These are phyloP conservation scores for Protaetia brevitarsis DNA, from an alignment of 1,140 invertebrate species.

Conservation along the genomic window DNA sequence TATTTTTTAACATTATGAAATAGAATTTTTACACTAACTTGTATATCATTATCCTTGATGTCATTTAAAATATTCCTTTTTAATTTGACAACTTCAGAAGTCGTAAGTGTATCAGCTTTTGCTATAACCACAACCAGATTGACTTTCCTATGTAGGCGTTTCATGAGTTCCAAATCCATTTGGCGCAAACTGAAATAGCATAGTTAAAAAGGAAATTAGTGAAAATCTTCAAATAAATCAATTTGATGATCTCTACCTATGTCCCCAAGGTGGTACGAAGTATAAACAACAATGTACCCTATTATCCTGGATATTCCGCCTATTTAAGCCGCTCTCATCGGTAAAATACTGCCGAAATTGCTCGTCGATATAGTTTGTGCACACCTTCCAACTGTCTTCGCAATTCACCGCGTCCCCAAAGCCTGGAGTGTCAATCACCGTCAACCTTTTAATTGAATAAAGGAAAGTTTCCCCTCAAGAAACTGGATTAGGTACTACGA, in stretches of 20 bases:
- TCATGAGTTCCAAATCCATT: constrained; percentile 93
- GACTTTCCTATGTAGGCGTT: constrained; percentile 88
- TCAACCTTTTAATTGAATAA: constrained; percentile 54
- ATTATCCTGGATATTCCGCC: constrained; percentile 92
- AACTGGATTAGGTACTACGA: not conserved
- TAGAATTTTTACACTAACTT: constrained; percentile 59
- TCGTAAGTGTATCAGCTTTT: constrained; percentile 94
- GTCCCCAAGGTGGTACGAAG: constrained; percentile 95
- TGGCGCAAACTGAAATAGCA: constrained; percentile 73
- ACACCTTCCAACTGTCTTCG: constrained; percentile 85
- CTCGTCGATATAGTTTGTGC: constrained; percentile 89
- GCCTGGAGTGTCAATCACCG: constrained; percentile 93
- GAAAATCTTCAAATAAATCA: not conserved
- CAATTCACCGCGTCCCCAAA: constrained; percentile 96
- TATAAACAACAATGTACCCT: constrained; percentile 96
- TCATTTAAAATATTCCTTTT: constrained; percentile 81
- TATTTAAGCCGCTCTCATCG: constrained; percentile 92
- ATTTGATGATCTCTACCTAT: constrained; percentile 87
- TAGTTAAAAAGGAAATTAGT: not conserved
- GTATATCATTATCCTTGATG: constrained; percentile 78
- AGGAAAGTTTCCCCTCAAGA: not conserved
- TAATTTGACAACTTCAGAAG: constrained; percentile 81
- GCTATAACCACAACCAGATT: constrained; percentile 98
- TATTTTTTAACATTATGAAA: no score
- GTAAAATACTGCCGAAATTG: constrained; percentile 96